Evolutionary conservation across 2,113 vertebrate species (phyloP), one percentile per base, ranked within the genome.

Genomic region (Amazona guildingii): DNA sequence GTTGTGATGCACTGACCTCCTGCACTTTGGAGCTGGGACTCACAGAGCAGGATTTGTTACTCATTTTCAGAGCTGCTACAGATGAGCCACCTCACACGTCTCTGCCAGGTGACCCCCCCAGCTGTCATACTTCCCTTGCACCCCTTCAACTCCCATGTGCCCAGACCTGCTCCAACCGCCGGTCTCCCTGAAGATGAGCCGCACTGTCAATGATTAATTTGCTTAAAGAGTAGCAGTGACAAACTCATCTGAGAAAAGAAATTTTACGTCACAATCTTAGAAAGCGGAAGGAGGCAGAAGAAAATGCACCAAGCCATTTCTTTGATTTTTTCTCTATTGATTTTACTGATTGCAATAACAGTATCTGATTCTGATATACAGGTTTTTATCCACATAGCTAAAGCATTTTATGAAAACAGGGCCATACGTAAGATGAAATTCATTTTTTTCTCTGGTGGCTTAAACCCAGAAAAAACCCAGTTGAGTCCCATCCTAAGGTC

Each of bases 1-100:
- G 16, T 11, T 0, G 0, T 17, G 35, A 43, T 35, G 35, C 11
- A 27, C 28, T 46, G 55, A 25, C 17, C 4, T 2, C 2, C 39
- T 10, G 13, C 5, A 4, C 17, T 55, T 29, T 59, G 79, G n/a
- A 90, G 20, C 15, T 77, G 72, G 6, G 23, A 2, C 17, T 83
- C 35, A 39, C 62, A 80, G 31, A 62, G 6, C 29, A n/a, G 28
- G 19, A 7, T 8, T 3, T 2, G 7, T 16, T 31, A 13, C 51
- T 12, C 31, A 46, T 61, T 93, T 72, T 59, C 67, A 69, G 44
- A 70, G 44, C 52, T 68, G 3, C 43, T 33, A 31, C 31, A 12
- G 13, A 54, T 52, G 11, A 35, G 2, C 8, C 27, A 64, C 15
- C 17, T 62, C 1, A 0, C 18, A 5, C 1, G 4, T 66, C 23